Percentiles rank a stretch among this genome's conserved stretches.
These are phyloP conservation scores for Eulemur mongoz DNA, from an alignment of 2,797 vertebrate genomes.

Conservation along the genomic window DNA sequence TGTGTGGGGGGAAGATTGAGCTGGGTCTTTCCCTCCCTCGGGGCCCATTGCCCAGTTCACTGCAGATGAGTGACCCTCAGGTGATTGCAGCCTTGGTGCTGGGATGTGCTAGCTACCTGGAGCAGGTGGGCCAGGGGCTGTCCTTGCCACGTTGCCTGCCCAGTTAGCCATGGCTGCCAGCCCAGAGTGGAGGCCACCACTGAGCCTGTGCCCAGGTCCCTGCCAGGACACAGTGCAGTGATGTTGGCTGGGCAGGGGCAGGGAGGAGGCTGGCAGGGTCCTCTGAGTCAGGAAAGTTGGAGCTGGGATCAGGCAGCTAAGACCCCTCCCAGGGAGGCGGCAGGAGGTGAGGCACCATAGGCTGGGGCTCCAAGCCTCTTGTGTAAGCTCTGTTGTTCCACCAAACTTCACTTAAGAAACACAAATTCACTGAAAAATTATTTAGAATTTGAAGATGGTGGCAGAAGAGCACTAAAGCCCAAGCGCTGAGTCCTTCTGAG, in stretches of 20 bases:
- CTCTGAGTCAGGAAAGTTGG: no score
- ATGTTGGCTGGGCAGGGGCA: accelerated
- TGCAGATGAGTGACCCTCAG: neutral
- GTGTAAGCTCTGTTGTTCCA: neutral
- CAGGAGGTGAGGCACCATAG: accelerated
- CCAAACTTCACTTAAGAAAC: neutral
- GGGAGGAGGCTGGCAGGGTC: neutral
- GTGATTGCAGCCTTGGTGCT: accelerated
- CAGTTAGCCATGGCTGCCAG: accelerated
- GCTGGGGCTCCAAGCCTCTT: neutral
- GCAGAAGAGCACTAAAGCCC: neutral
- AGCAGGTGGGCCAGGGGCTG: neutral
- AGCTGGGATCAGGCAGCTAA: accelerated
- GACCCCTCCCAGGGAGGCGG: accelerated
- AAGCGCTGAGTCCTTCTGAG: neutral
- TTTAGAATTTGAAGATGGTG: neutral
- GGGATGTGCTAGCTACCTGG: accelerated
- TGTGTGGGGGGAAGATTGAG: neutral
- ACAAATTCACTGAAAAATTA: neutral
- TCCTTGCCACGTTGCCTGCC: no score
- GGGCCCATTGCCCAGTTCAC: accelerated
- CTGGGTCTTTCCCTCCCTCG: neutral
- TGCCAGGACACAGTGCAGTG: accelerated
- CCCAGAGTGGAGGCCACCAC: accelerated
- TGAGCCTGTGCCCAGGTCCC: no score